Percentiles rank a stretch among this genome's conserved stretches.
Evolutionary conservation across 1,140 invertebrate genomes (phyloP).

Genomic region (Zaprionus kolodkinae): DNA sequence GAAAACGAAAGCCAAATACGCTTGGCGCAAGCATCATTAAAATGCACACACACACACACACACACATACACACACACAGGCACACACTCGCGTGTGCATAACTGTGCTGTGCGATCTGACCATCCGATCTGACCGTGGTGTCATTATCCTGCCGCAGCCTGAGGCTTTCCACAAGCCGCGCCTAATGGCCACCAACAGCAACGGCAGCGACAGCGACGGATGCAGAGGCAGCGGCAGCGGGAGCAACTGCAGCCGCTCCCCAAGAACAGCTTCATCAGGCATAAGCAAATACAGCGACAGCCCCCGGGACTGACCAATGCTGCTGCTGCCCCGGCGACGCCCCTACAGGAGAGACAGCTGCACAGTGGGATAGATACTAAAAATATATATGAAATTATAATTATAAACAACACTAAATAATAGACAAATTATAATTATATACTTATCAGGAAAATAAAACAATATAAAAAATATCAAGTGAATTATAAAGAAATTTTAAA

Average conservation of each 20-base stretch:
- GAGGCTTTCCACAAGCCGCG: conserved; percentile 55
- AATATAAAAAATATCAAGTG: no score
- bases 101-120: conserved; percentile 31
- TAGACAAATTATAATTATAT: no score
- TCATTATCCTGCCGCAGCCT: conserved; percentile 72
- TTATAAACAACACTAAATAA: no score
- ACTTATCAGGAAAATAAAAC: no score
- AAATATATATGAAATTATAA: no score
- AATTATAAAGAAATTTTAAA: no score
- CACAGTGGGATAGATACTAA: conserved; percentile 20
- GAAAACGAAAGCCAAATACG: conserved; percentile 50
- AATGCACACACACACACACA: conserved; percentile 31
- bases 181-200: conserved; percentile 77
- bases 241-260: conserved; percentile 40
- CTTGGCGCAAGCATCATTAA: conserved; percentile 39
- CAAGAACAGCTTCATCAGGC: conserved; percentile 75
- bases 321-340: conserved; percentile 19
- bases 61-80: conserved; percentile 1
- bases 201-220: conserved; percentile 14
- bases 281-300: conserved; percentile 71
- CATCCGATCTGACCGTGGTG: conserved; percentile 51
- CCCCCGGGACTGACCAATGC: conserved; percentile 51
- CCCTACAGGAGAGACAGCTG: conserved; percentile 5
- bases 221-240: conserved; percentile 11
- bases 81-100: conserved; percentile 4